phyloP scores from a whole-genome alignment of 64 coral and sea anemone species.

The Stichodactyla mertensii region DNA sequence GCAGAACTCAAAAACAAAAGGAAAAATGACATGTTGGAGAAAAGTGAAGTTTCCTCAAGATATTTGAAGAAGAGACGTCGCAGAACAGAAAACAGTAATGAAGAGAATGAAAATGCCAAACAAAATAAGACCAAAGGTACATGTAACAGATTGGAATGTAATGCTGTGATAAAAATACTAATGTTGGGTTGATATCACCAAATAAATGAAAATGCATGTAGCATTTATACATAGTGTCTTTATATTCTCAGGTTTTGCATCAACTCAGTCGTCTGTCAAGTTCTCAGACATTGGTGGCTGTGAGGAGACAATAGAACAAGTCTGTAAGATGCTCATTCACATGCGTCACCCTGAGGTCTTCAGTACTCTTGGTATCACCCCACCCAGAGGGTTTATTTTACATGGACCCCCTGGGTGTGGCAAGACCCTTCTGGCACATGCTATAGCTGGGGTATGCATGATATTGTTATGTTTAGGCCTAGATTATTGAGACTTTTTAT shows the following conservation, averaged over 20 bases:
- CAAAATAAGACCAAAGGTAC: background rate
- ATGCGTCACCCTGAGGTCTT: constrained; percentile 97
- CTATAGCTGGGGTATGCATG: constrained; percentile 84
- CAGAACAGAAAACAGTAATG: background rate
- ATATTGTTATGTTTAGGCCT: too few species aligned
- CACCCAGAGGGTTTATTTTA: constrained; percentile 89
- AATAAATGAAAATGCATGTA: background rate
- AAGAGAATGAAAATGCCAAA: background rate
- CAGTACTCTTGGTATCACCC: constrained; percentile 71
- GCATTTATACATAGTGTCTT: background rate
- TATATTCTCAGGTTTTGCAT: constrained; percentile 45
- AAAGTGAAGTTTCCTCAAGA: background rate
- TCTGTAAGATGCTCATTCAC: constrained; percentile 86
- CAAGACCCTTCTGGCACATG: constrained; percentile 91
- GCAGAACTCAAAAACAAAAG: background rate
- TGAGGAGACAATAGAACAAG: constrained; percentile 74
- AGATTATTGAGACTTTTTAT: too few species aligned
- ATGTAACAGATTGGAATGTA: background rate
- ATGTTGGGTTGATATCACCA: background rate
- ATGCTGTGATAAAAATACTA: too few species aligned
- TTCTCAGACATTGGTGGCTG: constrained; percentile 93
- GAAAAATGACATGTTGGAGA: constrained; percentile 4
- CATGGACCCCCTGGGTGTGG: constrained; percentile 98
- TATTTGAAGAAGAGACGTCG: background rate
- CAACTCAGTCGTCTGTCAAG: constrained; percentile 54